A percentile compares a stretch with the other conserved stretches of the same genome.
Conservation (phyloP, 2,797 vertebrate species). For the Glyptemys insculpta region DNA sequence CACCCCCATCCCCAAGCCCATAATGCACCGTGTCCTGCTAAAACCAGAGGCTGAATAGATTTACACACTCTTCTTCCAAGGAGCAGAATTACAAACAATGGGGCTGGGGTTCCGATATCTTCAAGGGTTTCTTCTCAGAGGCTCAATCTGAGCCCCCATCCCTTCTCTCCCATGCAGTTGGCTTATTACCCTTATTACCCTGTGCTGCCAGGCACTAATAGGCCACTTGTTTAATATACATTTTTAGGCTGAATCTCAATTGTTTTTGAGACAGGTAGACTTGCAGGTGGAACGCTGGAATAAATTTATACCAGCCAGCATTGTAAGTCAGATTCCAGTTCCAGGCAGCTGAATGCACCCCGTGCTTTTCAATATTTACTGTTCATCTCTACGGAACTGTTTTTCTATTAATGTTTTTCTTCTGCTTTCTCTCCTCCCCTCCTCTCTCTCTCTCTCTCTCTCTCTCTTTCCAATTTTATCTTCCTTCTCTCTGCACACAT, state of each 20-base stretch:
- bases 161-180: not conserved
- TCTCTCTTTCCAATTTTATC: not conserved
- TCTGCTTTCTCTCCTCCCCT: not conserved
- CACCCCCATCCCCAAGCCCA: not conserved
- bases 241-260: constrained; percentile 3
- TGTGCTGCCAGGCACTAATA: not conserved
- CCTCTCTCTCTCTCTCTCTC: not conserved
- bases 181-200: not conserved
- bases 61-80: not conserved
- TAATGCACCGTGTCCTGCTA: not conserved
- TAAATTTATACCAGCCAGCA: not conserved
- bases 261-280: not conserved
- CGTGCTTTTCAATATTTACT: not conserved
- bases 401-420: not conserved
- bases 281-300: not conserved
- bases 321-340: not conserved
- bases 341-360: not conserved
- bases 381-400: not conserved
- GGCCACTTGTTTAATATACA: not conserved
- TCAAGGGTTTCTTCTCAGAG: not conserved
- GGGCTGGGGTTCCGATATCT: not conserved
- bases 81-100: not conserved
- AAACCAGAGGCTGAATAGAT: not conserved
- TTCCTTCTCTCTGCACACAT: not conserved
- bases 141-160: not conserved